Base-by-base conservation (phyloP, 1,140 invertebrate genomes). In the Vanessa atalanta region DNA sequence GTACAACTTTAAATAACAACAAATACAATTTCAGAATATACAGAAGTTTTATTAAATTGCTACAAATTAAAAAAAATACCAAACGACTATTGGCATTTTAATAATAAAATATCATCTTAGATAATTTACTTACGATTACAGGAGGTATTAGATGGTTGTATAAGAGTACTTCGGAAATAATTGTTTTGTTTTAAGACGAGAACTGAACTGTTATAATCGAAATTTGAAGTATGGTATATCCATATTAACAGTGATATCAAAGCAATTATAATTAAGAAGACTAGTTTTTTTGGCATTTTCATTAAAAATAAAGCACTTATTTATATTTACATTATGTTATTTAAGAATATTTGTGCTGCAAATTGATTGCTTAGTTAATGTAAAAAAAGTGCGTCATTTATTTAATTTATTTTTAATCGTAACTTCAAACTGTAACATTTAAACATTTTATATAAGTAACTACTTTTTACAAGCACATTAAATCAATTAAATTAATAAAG, bases 151-250 rank as follows among this genome's bases (percentile, higher is more conserved):
- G 60, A 13, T 48, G 85, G 86, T 70, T 80, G 47, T 50, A 82
- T 73, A 26, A 83, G 20, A 16, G 72, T 65, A 48, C 79, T 72
- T 53, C 73, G 80, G 31, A 83, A 72, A 60, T 74, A 79, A 51
- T 80, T 74, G 55, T 82, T 80, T 69, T 74, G 69, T 72, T 78
- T 79, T n/a, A 81, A 53, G 61, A 83, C 57, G 47, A 73, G 47
- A 16, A 87, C 70, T 20, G 79, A 77, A 63, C 77, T 80, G 47
- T 80, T 79, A 26, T 73, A 73, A 66, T 87, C 81, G 15, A 68
- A 76, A 69, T 80, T 83, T 26, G 85, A 78, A 79, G 76, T 83
- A 75, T 77, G 82, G 73, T 87, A 83, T 50, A 88, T 82, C 86
- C 85, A 89, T 48, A 79, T 68, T 48, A 81, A 61, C 53, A 89